Conservation (phyloP, 2,797 vertebrate species). For the Pampus argenteus region DNA sequence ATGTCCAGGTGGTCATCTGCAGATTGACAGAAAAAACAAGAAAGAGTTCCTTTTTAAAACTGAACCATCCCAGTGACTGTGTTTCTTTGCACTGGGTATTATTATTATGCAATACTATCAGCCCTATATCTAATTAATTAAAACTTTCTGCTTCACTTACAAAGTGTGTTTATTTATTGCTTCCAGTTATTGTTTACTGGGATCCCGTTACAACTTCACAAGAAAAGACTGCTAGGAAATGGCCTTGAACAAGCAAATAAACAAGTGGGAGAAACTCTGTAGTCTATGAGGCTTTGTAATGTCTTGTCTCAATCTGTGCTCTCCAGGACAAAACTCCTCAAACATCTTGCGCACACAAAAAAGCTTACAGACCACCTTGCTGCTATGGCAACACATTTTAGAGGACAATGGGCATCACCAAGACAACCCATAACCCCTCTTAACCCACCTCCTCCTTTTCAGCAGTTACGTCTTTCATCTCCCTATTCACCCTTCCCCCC, state of each 20-base stretch:
- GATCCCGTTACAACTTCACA: conserved; percentile 66
- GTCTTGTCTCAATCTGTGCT: conserved; percentile 82
- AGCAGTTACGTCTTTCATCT: conserved; percentile 87
- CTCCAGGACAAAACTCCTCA: conserved; percentile 79
- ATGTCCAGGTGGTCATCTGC: conserved; percentile 84
- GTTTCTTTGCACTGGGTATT: neutral
- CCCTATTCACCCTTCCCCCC: conserved; percentile 86
- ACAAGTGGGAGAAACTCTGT: conserved; percentile 68
- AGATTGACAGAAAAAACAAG: conserved; percentile 53
- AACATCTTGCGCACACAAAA: conserved; percentile 83
- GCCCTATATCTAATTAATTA: conserved; percentile 15
- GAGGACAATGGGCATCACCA: conserved; percentile 87
- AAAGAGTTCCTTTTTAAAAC: conserved; percentile 12
- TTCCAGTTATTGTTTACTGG: conserved; percentile 51
- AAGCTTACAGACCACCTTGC: conserved; percentile 86
- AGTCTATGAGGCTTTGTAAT: conserved; percentile 73
- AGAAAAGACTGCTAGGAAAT: conserved; percentile 68
- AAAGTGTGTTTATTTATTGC: conserved; percentile 46
- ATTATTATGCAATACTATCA: conserved; percentile 8
- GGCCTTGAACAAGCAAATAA: conserved; percentile 71
- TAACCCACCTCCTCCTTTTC: conserved; percentile 84
- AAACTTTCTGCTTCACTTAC: conserved; percentile 15
- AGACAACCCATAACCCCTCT: conserved; percentile 89
- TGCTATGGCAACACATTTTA: conserved; percentile 86
- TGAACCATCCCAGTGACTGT: neutral